Evolutionary conservation across 2,888 invertebrate species (phyloP).

Genomic region (Agonopterix heracliana): DNA sequence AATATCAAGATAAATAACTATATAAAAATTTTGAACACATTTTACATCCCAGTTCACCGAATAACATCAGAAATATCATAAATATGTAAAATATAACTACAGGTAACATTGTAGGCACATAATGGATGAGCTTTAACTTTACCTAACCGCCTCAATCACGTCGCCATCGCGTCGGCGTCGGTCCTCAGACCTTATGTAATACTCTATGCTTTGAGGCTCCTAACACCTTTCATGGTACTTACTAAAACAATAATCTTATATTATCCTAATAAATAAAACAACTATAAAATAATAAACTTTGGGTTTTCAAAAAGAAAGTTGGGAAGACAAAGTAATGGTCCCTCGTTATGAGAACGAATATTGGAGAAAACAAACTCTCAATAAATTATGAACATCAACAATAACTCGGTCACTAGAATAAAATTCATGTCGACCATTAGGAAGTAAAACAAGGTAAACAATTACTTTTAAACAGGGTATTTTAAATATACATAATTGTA

Average conservation of each 20-base stretch:
- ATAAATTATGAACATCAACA: slow-evolving; percentile 50
- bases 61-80: slow-evolving; percentile 50
- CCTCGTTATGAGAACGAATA: slow-evolving; percentile 34
- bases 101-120: slow-evolving; percentile 76
- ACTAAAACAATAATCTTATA: slow-evolving; percentile 17
- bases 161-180: too few relatives aligned
- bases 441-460: slow-evolving; percentile 1
- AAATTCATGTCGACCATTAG: slow-evolving; percentile 3
- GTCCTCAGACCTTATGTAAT: neutral
- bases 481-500: slow-evolving; percentile 5
- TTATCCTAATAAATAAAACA: slow-evolving; percentile 58
- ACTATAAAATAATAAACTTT: slow-evolving; percentile 64
- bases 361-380: slow-evolving; percentile 35
- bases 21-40: slow-evolving; percentile 70
- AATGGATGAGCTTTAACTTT: slow-evolving; percentile 61
- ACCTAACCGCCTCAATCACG: slow-evolving; percentile 24
- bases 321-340: slow-evolving; percentile 69
- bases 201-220: slow-evolving; percentile 17
- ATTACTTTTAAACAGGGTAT: neutral
- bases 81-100: slow-evolving; percentile 54
- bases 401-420: slow-evolving; percentile 11
- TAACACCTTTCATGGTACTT: slow-evolving; percentile 7
- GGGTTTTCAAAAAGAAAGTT: slow-evolving; percentile 54
- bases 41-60: slow-evolving; percentile 55
- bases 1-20: slow-evolving; percentile 54